Conservation (phyloP, 37 sponge, comb jelly and placozoan species). For the Trichoplax adhaerens region DNA sequence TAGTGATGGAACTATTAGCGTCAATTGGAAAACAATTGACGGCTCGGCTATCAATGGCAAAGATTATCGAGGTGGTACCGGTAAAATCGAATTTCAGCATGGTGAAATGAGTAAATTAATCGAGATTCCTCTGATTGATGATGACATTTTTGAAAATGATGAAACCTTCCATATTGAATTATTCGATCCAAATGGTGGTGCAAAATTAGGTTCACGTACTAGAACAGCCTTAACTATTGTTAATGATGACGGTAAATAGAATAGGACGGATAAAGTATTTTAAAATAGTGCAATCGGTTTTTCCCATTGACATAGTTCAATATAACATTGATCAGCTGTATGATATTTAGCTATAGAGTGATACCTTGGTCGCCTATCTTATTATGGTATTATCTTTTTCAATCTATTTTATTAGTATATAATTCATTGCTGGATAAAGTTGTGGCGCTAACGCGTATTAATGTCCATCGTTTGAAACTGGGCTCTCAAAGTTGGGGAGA, state of each 20-base stretch:
- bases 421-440: conserved; percentile 14
- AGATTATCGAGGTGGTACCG: conserved; percentile 10
- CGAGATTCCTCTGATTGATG: conserved; percentile 18
- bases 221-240: conserved; percentile 14
- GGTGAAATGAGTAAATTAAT: conserved; percentile 11
- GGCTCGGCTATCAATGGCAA: conserved; percentile 15
- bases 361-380: not conserved
- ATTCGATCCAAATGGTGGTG: conserved; percentile 13
- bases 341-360: not conserved
- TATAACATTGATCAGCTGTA: not conserved
- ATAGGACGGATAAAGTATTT: not conserved
- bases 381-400: no score
- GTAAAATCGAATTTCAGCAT: conserved; percentile 7
- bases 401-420: conserved; percentile 8
- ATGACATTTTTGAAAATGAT: conserved; percentile 14
- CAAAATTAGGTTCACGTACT: conserved; percentile 10
- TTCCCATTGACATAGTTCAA: not conserved
- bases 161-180: conserved; percentile 16
- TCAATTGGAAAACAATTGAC: conserved; percentile 16
- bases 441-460: conserved; percentile 15
- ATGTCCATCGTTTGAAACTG: conserved; percentile 9
- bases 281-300: not conserved
- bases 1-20: conserved; percentile 2
- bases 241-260: conserved; percentile 17
- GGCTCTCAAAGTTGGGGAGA: conserved; percentile 12